Conservation (phyloP, 30 jellyfish, hydroid and myxozoan species). For the Sanderia malayensis region DNA sequence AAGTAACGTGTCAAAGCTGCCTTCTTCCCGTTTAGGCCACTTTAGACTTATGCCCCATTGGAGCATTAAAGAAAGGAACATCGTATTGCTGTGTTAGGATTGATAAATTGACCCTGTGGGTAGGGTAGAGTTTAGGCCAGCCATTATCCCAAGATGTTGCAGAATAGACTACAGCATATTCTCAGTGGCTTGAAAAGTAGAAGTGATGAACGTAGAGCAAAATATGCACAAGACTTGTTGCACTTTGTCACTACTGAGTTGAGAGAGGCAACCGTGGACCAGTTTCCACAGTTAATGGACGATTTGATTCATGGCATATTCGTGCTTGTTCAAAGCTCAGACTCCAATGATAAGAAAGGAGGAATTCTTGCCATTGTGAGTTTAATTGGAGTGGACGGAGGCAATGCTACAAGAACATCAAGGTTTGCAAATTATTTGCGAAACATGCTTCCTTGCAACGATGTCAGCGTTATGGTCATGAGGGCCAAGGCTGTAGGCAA, state of each 20-base stretch:
- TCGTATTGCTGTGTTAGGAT: no score
- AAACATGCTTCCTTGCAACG: slow-evolving; percentile 87
- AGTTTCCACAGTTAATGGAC: slow-evolving; percentile 76
- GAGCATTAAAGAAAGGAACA: no score
- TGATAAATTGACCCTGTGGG: no score
- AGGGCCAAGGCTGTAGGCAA: slow-evolving; percentile 91
- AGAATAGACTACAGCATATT: slow-evolving; percentile 79
- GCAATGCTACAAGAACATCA: slow-evolving; percentile 89
- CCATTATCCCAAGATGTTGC: slow-evolving; percentile 42
- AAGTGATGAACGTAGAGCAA: slow-evolving; percentile 70
- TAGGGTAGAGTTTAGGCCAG: not conserved
- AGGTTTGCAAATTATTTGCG: slow-evolving; percentile 89
- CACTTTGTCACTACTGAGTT: slow-evolving; percentile 91
- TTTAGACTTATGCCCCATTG: no score
- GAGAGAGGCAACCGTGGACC: slow-evolving; percentile 89
- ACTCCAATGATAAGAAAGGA: slow-evolving; percentile 87
- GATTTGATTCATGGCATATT: slow-evolving; percentile 69
- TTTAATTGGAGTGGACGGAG: slow-evolving; percentile 91
- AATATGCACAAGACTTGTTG: slow-evolving; percentile 73
- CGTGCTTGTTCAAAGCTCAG: slow-evolving; percentile 78
- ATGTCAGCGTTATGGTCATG: slow-evolving; percentile 88
- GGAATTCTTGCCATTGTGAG: slow-evolving; percentile 91
- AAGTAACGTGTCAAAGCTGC: no score
- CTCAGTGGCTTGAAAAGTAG: slow-evolving; percentile 76
- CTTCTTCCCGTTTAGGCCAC: no score